Evolutionary conservation across 2,797 vertebrate species (phyloP), one percentile per base, ranked within the genome.

Genomic region (Prunella strophiata): DNA sequence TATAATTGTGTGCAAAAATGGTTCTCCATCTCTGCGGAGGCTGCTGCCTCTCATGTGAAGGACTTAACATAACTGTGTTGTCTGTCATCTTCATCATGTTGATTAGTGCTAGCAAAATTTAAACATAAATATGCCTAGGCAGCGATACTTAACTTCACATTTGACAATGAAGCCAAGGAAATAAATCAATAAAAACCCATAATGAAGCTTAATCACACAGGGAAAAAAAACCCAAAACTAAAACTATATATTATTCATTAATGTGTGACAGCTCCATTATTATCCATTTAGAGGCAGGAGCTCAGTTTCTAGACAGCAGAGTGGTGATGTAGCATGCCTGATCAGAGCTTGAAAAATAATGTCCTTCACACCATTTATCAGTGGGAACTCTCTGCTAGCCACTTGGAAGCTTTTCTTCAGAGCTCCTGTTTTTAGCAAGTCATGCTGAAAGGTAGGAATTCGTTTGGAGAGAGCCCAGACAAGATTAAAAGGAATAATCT

Each of bases 251-350:
- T 95, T 96, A 96, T 89, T 96, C 94, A 95, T 95, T 95, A 93
- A 89, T 81, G 55, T 89, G 78, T 95, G 91, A 95, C 95, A 97
- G 91, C 78, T 94, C 84, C 84, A 70, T 96, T 97, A 91, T 96
- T 93, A 91, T 68, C 45, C 19, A 19, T 93, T 96, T 90, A 65
- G 92, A 89, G 73, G 78, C 81, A 94, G 73, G 76, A 93, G 70
- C 78, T 79, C 61, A 86, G 67, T 91, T 96, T 92, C 86, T 74
- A 93, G 58, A 74, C 92, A 95, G 65, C 65, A 19, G 25, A n/a
- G 42, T 95, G 70, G 91, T 81, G 91, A 95, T 88, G 55, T 62
- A 88, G 92, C 75, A 52, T 92, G 85, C 62, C 62, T 79, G 80
- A 95, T 94, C 82, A 78, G 65, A 68, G 79, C 80, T 80, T 93